Conservation (phyloP, 2,888 invertebrate genomes). For the Yponomeuta sedellus region DNA sequence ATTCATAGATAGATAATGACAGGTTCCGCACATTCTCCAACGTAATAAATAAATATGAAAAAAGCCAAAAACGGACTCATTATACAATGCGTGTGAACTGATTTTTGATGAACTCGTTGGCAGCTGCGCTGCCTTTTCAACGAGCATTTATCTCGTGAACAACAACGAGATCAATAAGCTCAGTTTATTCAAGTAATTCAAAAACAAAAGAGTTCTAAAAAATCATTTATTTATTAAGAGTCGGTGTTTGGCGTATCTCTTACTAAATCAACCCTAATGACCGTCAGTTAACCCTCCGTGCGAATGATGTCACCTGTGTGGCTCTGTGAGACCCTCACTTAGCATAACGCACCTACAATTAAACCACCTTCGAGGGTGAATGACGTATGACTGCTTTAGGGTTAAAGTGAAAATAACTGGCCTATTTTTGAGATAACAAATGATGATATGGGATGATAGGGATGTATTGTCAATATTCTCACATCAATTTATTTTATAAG, state of each 20-base stretch:
- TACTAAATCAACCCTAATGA: slow-evolving; percentile 4
- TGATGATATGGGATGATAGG: slow-evolving; percentile 1
- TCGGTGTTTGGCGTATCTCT: slow-evolving; percentile 1
- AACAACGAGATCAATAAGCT: background rate
- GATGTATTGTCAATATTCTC: background rate
- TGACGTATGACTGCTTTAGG: background rate
- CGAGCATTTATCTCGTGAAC: background rate
- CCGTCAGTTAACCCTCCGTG: slow-evolving; percentile 2
- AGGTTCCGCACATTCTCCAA: slow-evolving; percentile 18
- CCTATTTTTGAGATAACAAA: slow-evolving; percentile 2
- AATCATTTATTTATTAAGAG: slow-evolving; percentile 18
- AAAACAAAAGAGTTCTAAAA: background rate
- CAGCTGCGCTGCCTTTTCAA: slow-evolving; percentile 20
- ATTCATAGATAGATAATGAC: slow-evolving; percentile 35
- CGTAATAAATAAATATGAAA: slow-evolving; percentile 20
- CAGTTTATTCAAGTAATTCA: background rate
- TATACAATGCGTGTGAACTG: slow-evolving; percentile 24
- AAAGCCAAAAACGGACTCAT: slow-evolving; percentile 15
- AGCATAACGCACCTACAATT: background rate
- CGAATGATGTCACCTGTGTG: slow-evolving; percentile 10
- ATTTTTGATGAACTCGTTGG: slow-evolving; percentile 25
- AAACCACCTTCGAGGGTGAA: slow-evolving; percentile 1
- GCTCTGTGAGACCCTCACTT: background rate
- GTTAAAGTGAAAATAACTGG: background rate
- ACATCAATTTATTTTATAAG: slow-evolving; percentile 6